These are phyloP conservation scores for Drosophila pachea DNA, from an alignment of 1,140 invertebrate species.

Conservation along the genomic window DNA sequence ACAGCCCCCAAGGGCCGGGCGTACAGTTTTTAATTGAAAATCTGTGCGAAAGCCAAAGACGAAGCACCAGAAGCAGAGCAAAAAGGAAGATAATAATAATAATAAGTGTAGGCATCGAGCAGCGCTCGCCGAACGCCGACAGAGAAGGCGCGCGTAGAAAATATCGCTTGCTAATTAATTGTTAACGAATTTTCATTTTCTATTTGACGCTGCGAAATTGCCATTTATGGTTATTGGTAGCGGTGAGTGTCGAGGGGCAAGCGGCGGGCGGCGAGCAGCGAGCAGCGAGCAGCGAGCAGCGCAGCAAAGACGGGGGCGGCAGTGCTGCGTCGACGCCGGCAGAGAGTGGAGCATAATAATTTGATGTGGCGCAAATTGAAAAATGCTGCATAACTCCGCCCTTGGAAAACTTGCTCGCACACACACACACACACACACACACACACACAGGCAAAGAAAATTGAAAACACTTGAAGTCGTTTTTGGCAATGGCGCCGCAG, in stretches of 20 bases:
- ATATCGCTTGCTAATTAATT: conserved; percentile 61
- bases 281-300: too few species aligned
- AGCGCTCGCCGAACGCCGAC: conserved; percentile 10
- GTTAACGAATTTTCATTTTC: conserved; percentile 74
- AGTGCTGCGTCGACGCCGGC: conserved; percentile 30
- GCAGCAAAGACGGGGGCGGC: neutral
- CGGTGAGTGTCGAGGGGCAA: conserved; percentile 5
- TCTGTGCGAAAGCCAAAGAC: neutral
- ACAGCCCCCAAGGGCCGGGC: conserved; percentile 14
- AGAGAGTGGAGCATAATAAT: conserved; percentile 65
- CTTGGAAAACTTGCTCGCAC: conserved; percentile 58
- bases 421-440: conserved; percentile 15
- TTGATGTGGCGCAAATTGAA: conserved; percentile 78
- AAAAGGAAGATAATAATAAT: neutral
- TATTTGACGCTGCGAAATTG: conserved; percentile 64
- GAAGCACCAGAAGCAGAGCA: neutral
- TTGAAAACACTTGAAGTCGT: conserved; percentile 75
- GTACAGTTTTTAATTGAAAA: conserved; percentile 43
- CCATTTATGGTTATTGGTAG: conserved; percentile 64
- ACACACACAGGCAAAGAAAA: conserved; percentile 50
- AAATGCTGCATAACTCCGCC: conserved; percentile 78
- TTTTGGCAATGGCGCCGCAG: conserved; percentile 64
- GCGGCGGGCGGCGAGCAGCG: too few species aligned
- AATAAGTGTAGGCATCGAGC: neutral
- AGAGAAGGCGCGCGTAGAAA: conserved; percentile 10